Evolutionary conservation across 2,113 vertebrate species (phyloP), one percentile per base, ranked within the genome.

Genomic region (Lasiurus borealis): DNA sequence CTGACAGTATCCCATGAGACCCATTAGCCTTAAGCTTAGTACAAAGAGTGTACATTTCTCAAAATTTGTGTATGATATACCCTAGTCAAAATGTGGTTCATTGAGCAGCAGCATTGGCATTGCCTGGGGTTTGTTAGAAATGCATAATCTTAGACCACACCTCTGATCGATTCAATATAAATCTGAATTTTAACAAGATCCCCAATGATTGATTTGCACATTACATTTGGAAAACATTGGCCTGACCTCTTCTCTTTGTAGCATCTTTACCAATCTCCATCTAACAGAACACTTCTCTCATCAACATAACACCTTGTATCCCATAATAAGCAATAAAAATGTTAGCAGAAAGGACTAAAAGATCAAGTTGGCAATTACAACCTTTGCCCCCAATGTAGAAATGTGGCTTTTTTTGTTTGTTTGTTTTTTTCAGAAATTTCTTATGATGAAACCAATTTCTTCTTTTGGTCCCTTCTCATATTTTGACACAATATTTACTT

Each of bases 111-210:
- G 7, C 8, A 18, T 27, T 18, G 50, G 23, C 46, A 68, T 66
- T 5, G 8, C 54, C 52, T 71, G 44, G 36, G n/a, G 31, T 11
- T 76, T 40, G 11, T 64, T 68, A 75, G 75, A 59, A 93, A 44
- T 52, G 29, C 11, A 85, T 18, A 40, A 19, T 71, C 71, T 92
- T 34, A 36, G n/a, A 44, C 72, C 25, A 15, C 19, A 29, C 40
- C 23, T 16, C 44, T 71, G 66, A 75, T 9, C 72, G 85, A 31
- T 4, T 84, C 62, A 50, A 15, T 71, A 19, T 59, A 54, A 69
- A 36, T 85, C 18, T 85, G 72, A 85, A 92, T 92, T 81, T 95
- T 84, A 88, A 71, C 68, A 83, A 88, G 40, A n/a, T 52, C 52
- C 29, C 29, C 16, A 2, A 31, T 57, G 71, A 90, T 31, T 78